phyloP scores from a whole-genome alignment of 2,888 invertebrate genomes.

The Seira musarum region DNA sequence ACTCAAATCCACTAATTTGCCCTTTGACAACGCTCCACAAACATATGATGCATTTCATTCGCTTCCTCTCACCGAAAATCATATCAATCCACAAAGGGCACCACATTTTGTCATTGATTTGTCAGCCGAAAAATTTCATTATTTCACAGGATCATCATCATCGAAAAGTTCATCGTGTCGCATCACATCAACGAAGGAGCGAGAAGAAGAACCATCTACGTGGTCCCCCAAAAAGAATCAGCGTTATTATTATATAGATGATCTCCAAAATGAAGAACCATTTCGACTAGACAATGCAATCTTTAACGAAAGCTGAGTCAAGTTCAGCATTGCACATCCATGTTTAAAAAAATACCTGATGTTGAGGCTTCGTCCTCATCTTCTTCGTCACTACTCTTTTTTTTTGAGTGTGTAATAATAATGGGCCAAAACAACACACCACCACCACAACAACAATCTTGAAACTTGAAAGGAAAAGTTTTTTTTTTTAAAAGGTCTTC shows the following conservation, averaged over 20 bases:
- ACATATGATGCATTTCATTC: slow-evolving; percentile 52
- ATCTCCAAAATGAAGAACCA: slow-evolving; percentile 9
- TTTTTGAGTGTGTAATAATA: too few relatives aligned
- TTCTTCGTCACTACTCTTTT: too few relatives aligned
- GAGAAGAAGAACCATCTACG: neutral
- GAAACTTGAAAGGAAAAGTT: too few relatives aligned
- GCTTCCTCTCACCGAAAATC: slow-evolving; percentile 60
- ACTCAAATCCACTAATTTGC: slow-evolving; percentile 60
- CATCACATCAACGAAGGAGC: slow-evolving; percentile 5
- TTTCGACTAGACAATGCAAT: neutral
- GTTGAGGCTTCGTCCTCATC: too few relatives aligned
- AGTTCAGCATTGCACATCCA: too few relatives aligned
- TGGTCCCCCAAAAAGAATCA: neutral
- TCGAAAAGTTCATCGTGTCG: neutral
- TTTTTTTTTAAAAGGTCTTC: too few relatives aligned
- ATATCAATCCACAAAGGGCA: slow-evolving; percentile 22
- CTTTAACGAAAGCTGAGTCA: neutral
- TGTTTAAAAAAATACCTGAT: too few relatives aligned
- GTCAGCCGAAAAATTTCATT: slow-evolving; percentile 39
- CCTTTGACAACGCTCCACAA: slow-evolving; percentile 50
- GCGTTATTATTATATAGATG: slow-evolving; percentile 3
- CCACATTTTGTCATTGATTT: slow-evolving; percentile 31
- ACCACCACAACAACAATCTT: too few relatives aligned
- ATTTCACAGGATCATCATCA: slow-evolving; percentile 30
- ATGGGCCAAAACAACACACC: too few relatives aligned